Conservation (phyloP, 2,113 vertebrate species). For the Ariopsis seemanni region DNA sequence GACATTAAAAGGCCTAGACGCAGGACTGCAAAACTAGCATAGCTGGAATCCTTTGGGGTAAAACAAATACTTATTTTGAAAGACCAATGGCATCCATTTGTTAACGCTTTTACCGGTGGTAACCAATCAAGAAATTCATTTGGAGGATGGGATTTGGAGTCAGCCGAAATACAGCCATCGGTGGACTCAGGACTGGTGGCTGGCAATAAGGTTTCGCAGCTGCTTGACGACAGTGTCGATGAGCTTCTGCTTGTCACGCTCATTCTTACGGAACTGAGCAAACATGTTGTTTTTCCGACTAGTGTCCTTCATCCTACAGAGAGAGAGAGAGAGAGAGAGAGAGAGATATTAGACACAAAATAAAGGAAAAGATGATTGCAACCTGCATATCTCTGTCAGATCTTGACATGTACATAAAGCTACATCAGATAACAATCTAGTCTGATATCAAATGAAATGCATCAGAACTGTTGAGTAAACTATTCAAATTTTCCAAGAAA, state of each 20-base stretch:
- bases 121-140: not conserved
- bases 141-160: not conserved
- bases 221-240: conserved; percentile 95
- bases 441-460: not conserved
- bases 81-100: not conserved
- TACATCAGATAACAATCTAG: not conserved
- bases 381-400: not conserved
- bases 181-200: conserved; percentile 79
- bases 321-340: too few species aligned
- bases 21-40: conserved; percentile 1
- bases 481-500: not conserved
- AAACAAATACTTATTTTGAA: conserved; percentile 11
- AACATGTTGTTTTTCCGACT: conserved; percentile 94
- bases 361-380: not conserved
- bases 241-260: conserved; percentile 94
- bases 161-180: not conserved
- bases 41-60: conserved; percentile 2
- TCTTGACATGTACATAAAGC: not conserved
- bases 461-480: not conserved
- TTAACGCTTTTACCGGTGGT: not conserved
- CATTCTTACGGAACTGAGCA: conserved; percentile 92
- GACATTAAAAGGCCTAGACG: conserved; percentile 13
- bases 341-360: not conserved
- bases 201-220: conserved; percentile 87
- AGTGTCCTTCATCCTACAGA: conserved; percentile 87